phyloP scores from a whole-genome alignment of 2,113 vertebrate species.

The Psophia crepitans region DNA sequence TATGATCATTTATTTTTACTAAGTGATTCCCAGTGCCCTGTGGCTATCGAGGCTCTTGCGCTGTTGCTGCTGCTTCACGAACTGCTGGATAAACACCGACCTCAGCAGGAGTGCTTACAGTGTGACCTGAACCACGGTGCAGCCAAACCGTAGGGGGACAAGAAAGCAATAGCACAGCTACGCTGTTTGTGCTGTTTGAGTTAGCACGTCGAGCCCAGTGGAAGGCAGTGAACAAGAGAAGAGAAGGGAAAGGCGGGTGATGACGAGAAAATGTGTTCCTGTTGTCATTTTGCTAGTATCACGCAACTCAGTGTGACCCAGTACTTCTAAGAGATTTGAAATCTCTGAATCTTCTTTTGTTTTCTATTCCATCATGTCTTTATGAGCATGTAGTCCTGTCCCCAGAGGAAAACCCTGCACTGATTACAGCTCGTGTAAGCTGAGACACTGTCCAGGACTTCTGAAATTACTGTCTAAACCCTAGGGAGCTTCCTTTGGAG shows the following conservation, averaged over 20 bases:
- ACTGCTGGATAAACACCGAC: not conserved
- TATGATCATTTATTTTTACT: not conserved
- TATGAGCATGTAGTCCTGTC: not conserved
- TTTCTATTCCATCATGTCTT: not conserved
- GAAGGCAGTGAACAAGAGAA: not conserved
- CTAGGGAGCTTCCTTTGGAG: not conserved
- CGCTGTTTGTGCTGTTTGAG: not conserved
- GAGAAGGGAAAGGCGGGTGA: not conserved
- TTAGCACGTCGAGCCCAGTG: fast-evolving
- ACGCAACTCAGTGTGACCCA: fast-evolving
- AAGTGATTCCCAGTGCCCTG: not conserved
- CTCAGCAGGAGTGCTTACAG: not conserved
- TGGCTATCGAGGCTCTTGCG: not conserved
- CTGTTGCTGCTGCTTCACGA: not conserved
- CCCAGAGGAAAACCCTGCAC: not conserved
- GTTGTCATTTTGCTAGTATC: not conserved
- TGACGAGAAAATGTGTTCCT: not conserved
- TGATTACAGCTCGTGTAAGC: not conserved
- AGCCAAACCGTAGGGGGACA: not conserved
- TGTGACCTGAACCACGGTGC: not conserved
- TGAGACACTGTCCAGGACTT: not conserved
- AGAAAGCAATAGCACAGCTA: not conserved
- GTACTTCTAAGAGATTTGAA: not conserved
- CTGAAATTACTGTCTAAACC: not conserved
- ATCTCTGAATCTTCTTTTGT: not conserved